These are phyloP conservation scores for Dinothrombium tinctorium DNA, from an alignment of 1,140 invertebrate genomes.

Conservation along the genomic window DNA sequence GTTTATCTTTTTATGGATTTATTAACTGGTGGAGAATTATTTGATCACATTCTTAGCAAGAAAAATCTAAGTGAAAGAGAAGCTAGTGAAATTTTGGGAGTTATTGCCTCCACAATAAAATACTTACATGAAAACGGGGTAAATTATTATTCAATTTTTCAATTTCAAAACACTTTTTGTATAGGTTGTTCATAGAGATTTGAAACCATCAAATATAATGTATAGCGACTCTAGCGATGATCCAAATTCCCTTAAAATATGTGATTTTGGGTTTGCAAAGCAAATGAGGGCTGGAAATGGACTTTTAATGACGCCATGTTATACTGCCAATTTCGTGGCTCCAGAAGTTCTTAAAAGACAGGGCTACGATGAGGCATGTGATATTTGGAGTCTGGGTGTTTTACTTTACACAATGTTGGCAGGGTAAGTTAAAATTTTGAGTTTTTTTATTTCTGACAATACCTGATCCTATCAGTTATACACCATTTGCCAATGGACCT, in stretches of 20 bases:
- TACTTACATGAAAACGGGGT: constrained; percentile 91
- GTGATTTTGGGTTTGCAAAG: constrained; percentile 95
- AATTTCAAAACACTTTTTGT: constrained; percentile 11
- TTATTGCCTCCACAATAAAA: constrained; percentile 60
- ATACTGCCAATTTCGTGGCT: constrained; percentile 95
- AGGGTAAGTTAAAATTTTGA: no score
- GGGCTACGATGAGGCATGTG: constrained; percentile 92
- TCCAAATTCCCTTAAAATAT: constrained; percentile 57
- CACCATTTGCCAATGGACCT: constrained; percentile 76
- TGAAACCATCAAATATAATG: constrained; percentile 64
- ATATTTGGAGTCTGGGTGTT: constrained; percentile 94
- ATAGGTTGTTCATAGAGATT: constrained; percentile 46
- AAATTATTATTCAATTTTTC: constrained; percentile 21
- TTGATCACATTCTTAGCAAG: constrained; percentile 69
- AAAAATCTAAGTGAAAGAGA: constrained; percentile 70
- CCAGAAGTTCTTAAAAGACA: constrained; percentile 86
- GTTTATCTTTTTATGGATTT: constrained; percentile 83
- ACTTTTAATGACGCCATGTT: constrained; percentile 95
- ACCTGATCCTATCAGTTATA: constrained; percentile 37
- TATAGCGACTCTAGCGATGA: constrained; percentile 56
- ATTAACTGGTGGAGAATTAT: constrained; percentile 70
- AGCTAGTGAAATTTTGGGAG: constrained; percentile 62
- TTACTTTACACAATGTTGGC: constrained; percentile 88
- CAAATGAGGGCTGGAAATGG: constrained; percentile 87
- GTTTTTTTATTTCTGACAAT: no score